Conservation (phyloP, 2,888 invertebrate genomes). For the Flexamia atlantica region DNA sequence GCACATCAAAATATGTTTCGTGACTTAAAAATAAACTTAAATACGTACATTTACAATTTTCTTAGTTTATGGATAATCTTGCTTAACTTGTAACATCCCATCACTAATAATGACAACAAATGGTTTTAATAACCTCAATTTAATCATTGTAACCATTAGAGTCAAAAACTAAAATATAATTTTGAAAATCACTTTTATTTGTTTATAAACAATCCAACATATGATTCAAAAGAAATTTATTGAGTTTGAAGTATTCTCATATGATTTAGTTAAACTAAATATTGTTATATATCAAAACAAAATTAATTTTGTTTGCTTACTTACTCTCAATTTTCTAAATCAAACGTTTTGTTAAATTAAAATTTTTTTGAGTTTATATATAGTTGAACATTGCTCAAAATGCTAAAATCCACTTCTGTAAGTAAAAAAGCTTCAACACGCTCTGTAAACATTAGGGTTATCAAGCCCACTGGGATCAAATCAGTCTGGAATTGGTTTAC, state of each 20-base stretch:
- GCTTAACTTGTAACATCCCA: too few relatives aligned
- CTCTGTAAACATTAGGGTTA: not conserved
- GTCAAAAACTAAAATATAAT: not conserved
- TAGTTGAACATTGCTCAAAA: not conserved
- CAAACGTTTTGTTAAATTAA: not conserved
- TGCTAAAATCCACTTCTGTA: not conserved
- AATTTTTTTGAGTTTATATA: not conserved
- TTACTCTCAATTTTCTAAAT: slow-evolving; percentile 6
- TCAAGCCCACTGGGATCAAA: not conserved
- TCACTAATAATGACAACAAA: too few relatives aligned
- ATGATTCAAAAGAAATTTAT: not conserved
- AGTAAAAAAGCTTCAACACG: not conserved
- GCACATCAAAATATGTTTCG: too few relatives aligned
- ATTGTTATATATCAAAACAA: not conserved
- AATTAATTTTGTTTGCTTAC: not conserved
- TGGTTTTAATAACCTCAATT: too few relatives aligned
- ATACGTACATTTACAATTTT: too few relatives aligned
- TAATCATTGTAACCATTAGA: too few relatives aligned
- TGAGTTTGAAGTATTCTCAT: not conserved
- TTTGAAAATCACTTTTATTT: not conserved
- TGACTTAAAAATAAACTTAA: too few relatives aligned
- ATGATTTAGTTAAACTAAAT: not conserved
- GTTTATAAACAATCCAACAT: too few relatives aligned
- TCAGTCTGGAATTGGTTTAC: slow-evolving; percentile 24
- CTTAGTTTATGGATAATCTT: too few relatives aligned